Conservation (phyloP, 2,113 vertebrate genomes). For the Grammomys dolichurus region DNA sequence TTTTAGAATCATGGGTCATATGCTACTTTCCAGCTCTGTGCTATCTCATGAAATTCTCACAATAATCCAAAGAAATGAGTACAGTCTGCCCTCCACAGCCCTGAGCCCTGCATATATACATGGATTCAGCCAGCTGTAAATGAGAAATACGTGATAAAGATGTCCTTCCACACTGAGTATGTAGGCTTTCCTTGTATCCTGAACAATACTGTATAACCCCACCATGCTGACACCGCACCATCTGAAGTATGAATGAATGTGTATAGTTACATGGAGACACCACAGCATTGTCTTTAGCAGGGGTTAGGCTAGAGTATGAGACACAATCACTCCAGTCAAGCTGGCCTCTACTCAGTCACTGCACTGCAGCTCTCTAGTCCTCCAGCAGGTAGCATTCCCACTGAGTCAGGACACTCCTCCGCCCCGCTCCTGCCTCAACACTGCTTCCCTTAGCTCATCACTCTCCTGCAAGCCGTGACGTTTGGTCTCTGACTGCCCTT, state of each 20-base stretch:
- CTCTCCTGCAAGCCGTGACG: background rate
- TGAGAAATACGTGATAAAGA: background rate
- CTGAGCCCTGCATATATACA: background rate
- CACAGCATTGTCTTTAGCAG: background rate
- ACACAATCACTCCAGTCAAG: background rate
- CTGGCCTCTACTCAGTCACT: too few relatives aligned
- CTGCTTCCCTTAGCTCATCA: background rate
- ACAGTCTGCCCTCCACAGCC: background rate
- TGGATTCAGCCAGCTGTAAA: background rate
- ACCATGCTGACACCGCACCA: background rate
- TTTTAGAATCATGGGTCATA: background rate
- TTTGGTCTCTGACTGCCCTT: constrained; percentile 79
- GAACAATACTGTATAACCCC: background rate
- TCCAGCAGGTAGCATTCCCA: background rate
- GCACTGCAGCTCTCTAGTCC: background rate
- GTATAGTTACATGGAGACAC: background rate
- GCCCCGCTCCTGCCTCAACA: background rate
- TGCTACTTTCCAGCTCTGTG: background rate
- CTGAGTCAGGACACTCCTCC: background rate
- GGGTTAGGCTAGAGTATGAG: background rate
- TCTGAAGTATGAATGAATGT: background rate
- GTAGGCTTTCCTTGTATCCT: background rate
- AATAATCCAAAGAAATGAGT: background rate
- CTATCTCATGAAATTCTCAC: background rate
- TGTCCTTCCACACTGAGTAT: background rate